Evolutionary conservation across 2,113 vertebrate genomes (phyloP).

Genomic region (Lepidothrix coronata): DNA sequence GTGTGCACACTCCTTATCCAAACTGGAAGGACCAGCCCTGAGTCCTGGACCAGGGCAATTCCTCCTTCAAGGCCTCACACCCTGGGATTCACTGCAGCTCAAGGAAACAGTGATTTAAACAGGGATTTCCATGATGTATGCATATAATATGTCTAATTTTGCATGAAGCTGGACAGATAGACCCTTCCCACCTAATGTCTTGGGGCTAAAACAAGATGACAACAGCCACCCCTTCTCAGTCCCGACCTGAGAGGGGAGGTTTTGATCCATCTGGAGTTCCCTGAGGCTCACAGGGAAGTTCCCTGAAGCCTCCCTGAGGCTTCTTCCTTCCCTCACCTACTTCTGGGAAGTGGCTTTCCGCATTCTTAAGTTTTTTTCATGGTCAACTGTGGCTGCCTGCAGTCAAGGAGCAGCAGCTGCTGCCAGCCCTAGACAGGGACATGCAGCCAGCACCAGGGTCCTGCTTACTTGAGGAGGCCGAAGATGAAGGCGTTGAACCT

Average conservation of each 20-base stretch:
- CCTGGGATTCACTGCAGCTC: background rate
- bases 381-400: background rate
- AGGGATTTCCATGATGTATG: background rate
- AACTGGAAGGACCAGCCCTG: background rate
- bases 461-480: conserved; percentile 93
- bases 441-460: background rate
- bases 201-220: background rate
- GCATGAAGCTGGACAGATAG: background rate
- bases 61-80: background rate
- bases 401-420: background rate
- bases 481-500: conserved; percentile 96
- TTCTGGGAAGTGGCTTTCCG: background rate
- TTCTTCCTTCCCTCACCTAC: background rate
- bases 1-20: background rate
- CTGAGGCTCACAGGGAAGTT: background rate
- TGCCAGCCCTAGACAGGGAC: background rate
- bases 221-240: background rate
- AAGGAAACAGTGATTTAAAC: background rate
- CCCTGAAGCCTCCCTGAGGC: too few species aligned
- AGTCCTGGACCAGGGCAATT: background rate
- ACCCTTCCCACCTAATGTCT: background rate
- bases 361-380: background rate
- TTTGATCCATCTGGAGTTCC: background rate
- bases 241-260: background rate
- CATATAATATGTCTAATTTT: background rate